Base-by-base conservation (phyloP, 2,888 invertebrate species). In the Leucozona laternaria region DNA sequence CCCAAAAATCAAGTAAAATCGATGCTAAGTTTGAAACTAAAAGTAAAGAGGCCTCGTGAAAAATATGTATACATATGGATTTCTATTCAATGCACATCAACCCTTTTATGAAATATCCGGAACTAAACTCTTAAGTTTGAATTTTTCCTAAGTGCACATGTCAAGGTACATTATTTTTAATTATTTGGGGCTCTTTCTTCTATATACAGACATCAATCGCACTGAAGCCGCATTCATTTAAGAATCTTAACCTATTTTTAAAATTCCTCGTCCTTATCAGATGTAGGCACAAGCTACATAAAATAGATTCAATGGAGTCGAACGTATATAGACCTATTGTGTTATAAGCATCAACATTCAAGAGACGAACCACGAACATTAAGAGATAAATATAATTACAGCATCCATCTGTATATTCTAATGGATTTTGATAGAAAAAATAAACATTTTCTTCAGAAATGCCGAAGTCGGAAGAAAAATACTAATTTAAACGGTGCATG, bases 231-330 rank as follows among this genome's bases (percentile, higher is more conserved):
- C 17, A 31, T 57, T 57, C 17, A 10, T 17, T 57, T 11, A n/a
- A 57, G 40, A 40, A 57, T 40, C 34, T 60, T 75, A 80, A 80
- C 80, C 75, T 75, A 80, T 66, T 75, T 80, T 75, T 68, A 68
- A 75, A 60, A 60, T 60, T 60, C 40, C 40, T 40, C 31, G 0
- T 22, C 5, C 60, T 57, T 57, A 57, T 57, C 57, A 57, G 57
- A 57, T 31, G 17, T 11, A 57, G 31, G 11, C 57, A 57, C 31
- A 25, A 10, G 31, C 57, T 57, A 57, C 2, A 31, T 31, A 11
- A 13, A 60, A 60, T 8, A 22, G 40, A 37, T 40, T 22, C 11
- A 60, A 22, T 57, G 31, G 40, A 48, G 10, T 11, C 20, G 17
- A n/a, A n/a, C n/a, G n/a, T n/a, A n/a, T n/a, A n/a, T 11, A 48